Base-by-base conservation (phyloP, 1,140 invertebrate genomes). In the Carcinoscorpius rotundicauda region DNA sequence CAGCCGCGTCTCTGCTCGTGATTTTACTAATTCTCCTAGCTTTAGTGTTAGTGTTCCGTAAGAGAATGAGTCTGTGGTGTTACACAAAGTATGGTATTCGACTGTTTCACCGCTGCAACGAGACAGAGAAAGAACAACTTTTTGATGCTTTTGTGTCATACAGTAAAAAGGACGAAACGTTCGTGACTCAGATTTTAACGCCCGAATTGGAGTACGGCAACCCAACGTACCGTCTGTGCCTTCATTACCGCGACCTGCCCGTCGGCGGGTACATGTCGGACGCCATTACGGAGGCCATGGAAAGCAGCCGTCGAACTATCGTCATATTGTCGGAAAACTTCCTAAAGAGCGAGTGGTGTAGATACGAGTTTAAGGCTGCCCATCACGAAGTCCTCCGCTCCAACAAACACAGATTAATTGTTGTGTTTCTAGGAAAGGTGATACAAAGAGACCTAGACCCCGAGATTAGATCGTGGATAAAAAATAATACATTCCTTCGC, bases 131-230 rank as follows among this genome's bases (percentile, higher is more conserved):
- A 61, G 90, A 93, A 77, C 93, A 93, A 77, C 81, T 93, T 29
- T 95, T 92, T 75, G 93, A 97, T 73, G 91, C 91, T 9, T 96
- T 95, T 76, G 84, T 96, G 61, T 91, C 89, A 73, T 96, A 96
- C 78, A 93, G 89, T 77, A 88, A 89, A 3, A 91, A 93, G 61
- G 92, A 96, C 76, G 91, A 93, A 74, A 84, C 87, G 6, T 96
- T 91, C 81, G 90, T 95, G 0, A 85, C 88, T 3, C 87, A 94
- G 73, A 75, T 73, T 49, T 68, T 79, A 10, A 74, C 73, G 4
- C 69, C 72, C 4, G 67, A 72, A 50, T 64, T 79, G 49, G 78
- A 79, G 63, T 81, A 85, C 72, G 82, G 82, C 3, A 83, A 86
- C 56, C 88, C 88, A 0, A 83, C 86, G 11, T 96, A 94, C 76